Conservation (phyloP, 2,888 invertebrate species). For the Parascotia fuliginaria region DNA sequence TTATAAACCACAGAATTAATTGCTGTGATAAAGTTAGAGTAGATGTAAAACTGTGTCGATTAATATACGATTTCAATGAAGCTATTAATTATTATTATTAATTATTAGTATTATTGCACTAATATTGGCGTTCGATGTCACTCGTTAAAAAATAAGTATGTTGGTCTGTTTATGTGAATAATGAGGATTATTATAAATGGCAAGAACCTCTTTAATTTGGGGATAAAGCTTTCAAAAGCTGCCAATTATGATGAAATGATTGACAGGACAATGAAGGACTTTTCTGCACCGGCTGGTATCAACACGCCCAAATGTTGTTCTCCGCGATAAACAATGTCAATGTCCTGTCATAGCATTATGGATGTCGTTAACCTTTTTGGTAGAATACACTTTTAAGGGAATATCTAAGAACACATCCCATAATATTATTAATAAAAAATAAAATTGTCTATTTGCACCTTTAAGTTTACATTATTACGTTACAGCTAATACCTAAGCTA, state of each 20-base stretch:
- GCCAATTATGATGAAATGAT: slow-evolving; percentile 49
- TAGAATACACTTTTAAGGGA: slow-evolving; percentile 12
- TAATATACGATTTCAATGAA: slow-evolving; percentile 16
- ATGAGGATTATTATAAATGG: slow-evolving; percentile 5
- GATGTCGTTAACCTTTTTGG: slow-evolving; percentile 44
- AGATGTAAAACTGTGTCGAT: too few species aligned
- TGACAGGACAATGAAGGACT: slow-evolving; percentile 66
- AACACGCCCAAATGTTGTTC: slow-evolving; percentile 49
- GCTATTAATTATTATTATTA: too few species aligned
- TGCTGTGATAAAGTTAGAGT: not conserved
- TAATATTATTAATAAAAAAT: not conserved
- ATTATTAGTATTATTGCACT: slow-evolving; percentile 7
- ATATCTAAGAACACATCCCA: not conserved
- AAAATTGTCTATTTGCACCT: too few species aligned
- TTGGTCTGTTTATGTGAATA: slow-evolving; percentile 21
- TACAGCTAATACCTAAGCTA: too few species aligned
- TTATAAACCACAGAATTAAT: not conserved
- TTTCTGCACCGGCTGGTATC: slow-evolving; percentile 45
- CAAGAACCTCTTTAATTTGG: slow-evolving; percentile 5
- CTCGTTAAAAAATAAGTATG: slow-evolving; percentile 17
- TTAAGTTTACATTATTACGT: too few species aligned
- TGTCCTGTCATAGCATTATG: slow-evolving; percentile 50
- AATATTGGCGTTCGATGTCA: not conserved
- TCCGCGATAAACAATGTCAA: slow-evolving; percentile 55
- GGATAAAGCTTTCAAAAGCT: slow-evolving; percentile 23